Percentiles rank a stretch among this genome's conserved stretches.
Evolutionary conservation across 1,140 invertebrate species (phyloP).

Genomic region (Drosophila willistoni): DNA sequence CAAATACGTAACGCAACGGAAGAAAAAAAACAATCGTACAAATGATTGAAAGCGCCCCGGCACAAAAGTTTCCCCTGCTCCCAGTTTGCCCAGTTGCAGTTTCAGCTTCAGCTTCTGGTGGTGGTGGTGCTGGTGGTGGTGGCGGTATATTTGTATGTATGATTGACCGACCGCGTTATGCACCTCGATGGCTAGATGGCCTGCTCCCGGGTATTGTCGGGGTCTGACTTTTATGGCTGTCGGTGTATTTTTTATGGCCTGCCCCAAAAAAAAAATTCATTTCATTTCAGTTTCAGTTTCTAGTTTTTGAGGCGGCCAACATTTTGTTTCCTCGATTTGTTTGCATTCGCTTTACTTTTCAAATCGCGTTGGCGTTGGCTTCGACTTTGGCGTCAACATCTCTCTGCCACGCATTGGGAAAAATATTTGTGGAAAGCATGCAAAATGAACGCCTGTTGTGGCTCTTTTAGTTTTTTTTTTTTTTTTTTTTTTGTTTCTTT

Average conservation of each 20-base stretch:
- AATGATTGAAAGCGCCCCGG: conserved; percentile 72
- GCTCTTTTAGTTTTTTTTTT: conserved; percentile 65
- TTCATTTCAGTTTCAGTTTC: conserved; percentile 39
- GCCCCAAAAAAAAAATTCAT: conserved; percentile 52
- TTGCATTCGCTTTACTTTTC: conserved; percentile 67
- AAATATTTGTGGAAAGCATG: conserved; percentile 79
- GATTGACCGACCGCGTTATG: conserved; percentile 72
- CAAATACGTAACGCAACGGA: conserved; percentile 48
- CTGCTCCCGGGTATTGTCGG: conserved; percentile 74
- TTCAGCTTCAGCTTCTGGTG: background rate
- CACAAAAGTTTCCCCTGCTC: background rate
- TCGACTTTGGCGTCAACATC: conserved; percentile 27
- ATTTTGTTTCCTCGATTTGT: conserved; percentile 64
- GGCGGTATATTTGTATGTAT: conserved; percentile 28
- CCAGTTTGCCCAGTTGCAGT: background rate
- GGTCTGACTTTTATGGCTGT: conserved; percentile 76
- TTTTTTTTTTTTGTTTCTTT: conserved; percentile 64
- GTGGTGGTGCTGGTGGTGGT: too few species aligned
- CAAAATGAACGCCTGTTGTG: conserved; percentile 71
- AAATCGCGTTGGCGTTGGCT: conserved; percentile 44
- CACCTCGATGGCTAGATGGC: conserved; percentile 43
- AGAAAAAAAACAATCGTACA: conserved; percentile 58
- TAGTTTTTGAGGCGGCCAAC: conserved; percentile 52
- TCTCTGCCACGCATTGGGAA: conserved; percentile 58
- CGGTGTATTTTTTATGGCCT: conserved; percentile 76